Evolutionary conservation across 2,113 vertebrate species (phyloP).

Genomic region (Terrapene triunguis): DNA sequence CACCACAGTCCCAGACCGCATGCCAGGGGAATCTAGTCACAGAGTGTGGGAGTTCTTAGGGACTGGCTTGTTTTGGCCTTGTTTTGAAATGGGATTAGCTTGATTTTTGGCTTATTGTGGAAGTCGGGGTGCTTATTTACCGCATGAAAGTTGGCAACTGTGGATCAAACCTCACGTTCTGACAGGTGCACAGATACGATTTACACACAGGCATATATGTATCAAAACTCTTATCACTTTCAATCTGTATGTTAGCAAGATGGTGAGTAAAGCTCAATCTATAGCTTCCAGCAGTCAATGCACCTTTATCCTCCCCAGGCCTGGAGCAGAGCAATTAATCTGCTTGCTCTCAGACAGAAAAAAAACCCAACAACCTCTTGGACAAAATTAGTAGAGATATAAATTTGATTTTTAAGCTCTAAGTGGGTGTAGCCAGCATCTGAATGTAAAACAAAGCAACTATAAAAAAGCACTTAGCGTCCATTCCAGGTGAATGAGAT

Average conservation of each 20-base stretch:
- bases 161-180: not conserved
- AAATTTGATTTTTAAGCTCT: constrained; percentile 43
- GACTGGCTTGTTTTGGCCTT: too few species aligned
- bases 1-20: too few species aligned
- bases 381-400: constrained; percentile 53
- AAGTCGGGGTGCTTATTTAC: too few species aligned
- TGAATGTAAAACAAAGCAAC: constrained; percentile 29
- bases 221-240: not conserved
- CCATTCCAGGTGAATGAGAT: not conserved
- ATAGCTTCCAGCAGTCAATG: not conserved
- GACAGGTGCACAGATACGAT: not conserved
- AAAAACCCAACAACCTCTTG: not conserved
- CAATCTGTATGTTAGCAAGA: not conserved
- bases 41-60: too few species aligned
- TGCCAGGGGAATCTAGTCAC: too few species aligned
- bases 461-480: not conserved
- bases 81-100: too few species aligned
- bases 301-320: not conserved
- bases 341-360: not conserved
- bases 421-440: constrained; percentile 48
- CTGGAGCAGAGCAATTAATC: constrained; percentile 6
- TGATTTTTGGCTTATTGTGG: too few species aligned
- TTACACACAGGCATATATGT: not conserved
- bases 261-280: not conserved
- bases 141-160: too few species aligned